Conservation (phyloP, 1,140 invertebrate species). For the Chironomus tepperi region DNA sequence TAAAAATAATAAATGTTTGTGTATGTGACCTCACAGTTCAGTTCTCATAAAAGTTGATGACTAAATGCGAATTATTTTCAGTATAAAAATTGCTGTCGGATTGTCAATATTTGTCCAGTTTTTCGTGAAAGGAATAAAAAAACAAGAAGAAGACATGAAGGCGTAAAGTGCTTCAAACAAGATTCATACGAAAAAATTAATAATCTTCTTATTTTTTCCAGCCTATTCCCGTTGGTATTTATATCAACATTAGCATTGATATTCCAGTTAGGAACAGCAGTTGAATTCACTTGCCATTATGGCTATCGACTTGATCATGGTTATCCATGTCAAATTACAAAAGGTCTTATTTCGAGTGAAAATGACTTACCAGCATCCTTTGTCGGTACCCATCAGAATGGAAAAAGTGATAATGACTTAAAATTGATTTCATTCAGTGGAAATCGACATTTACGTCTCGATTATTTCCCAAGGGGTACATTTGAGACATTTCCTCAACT, state of each 20-base stretch:
- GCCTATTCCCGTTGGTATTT: background rate
- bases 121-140: background rate
- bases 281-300: background rate
- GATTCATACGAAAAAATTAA: too few relatives aligned
- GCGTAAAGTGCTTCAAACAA: background rate
- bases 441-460: background rate
- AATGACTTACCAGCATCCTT: constrained; percentile 10
- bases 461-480: background rate
- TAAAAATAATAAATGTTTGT: too few relatives aligned
- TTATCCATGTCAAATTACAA: constrained; percentile 17
- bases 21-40: too few relatives aligned
- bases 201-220: background rate
- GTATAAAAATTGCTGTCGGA: background rate
- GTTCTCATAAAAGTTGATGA: too few relatives aligned
- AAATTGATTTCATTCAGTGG: constrained; percentile 11
- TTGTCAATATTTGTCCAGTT: too few relatives aligned
- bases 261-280: background rate
- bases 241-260: background rate
- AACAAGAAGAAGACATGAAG: background rate
- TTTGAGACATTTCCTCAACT: background rate
- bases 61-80: background rate
- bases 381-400: background rate
- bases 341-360: background rate
- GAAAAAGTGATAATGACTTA: constrained; percentile 1
- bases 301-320: constrained; percentile 1